phyloP scores from a whole-genome alignment of 2,888 invertebrate species.

The Callyntrura sp. region DNA sequence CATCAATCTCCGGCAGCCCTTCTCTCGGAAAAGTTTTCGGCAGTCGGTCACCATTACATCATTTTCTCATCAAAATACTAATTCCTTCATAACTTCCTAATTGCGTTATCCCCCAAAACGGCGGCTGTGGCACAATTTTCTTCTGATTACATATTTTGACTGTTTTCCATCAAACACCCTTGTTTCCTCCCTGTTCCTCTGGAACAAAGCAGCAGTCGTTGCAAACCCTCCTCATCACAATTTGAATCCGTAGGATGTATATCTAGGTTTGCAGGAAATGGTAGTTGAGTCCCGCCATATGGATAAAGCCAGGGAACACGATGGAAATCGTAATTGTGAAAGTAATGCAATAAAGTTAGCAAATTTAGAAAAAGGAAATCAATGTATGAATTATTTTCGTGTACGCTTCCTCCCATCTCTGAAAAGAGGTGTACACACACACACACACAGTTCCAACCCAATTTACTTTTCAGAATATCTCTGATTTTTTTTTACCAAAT shows the following conservation, averaged over 20 bases:
- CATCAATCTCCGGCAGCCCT: too few relatives aligned
- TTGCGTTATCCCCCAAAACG: conserved; percentile 1
- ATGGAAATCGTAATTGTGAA: too few relatives aligned
- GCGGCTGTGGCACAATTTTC: neutral
- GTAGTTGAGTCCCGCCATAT: conserved; percentile 31
- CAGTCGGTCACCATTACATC: conserved; percentile 53
- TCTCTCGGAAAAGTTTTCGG: conserved; percentile 23
- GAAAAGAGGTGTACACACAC: too few relatives aligned
- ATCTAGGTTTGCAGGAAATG: conserved; percentile 10
- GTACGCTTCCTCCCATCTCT: conserved; percentile 49
- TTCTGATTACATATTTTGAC: too few relatives aligned
- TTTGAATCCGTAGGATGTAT: too few relatives aligned
- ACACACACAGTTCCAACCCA: too few relatives aligned
- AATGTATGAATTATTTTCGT: conserved; percentile 67
- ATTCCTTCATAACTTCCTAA: conserved; percentile 33
- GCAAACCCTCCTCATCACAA: too few relatives aligned
- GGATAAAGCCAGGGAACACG: too few relatives aligned
- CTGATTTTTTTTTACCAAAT: conserved; percentile 20
- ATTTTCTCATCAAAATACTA: conserved; percentile 48
- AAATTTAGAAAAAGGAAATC: conserved; percentile 75
- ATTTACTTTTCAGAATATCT: neutral
- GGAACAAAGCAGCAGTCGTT: conserved; percentile 21
- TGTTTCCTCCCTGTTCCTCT: conserved; percentile 23
- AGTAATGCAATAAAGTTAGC: conserved; percentile 77
- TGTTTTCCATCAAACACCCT: conserved; percentile 10